Evolutionary conservation across 2,113 vertebrate genomes (phyloP), one percentile per base, ranked within the genome.

Genomic region (Neopipo cinnamomea): DNA sequence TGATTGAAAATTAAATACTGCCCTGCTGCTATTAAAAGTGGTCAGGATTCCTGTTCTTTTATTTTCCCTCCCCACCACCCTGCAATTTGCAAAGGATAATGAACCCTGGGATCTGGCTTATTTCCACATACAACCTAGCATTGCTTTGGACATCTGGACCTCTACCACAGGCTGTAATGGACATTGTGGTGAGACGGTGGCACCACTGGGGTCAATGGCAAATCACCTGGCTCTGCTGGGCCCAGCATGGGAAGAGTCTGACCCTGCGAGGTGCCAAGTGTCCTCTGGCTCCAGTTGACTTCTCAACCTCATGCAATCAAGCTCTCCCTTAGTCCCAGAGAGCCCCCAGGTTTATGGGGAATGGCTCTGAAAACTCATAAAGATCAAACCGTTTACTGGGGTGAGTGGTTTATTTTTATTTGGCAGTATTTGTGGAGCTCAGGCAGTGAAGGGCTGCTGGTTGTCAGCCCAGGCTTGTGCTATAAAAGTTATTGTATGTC

Each of bases 1-100:
- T 91, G 97, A 97, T 96, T 97, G 97, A 97, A 97, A 98, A 97
- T 97, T 96, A 96, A 97, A 97, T 95, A 97, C 87, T 89, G 78
- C 90, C 85, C 88, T 83, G 28, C 61, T 28, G 25, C 90, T 93
- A 47, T 84, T 94, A 66, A 90, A 84, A 74, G 35, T 83, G 94
- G 96, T 92, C 95, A 93, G 85, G 78, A 75, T 83, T 96, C 86
- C 88, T 5, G 0, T 74, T 71, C 65, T 70, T 71, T 42, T 52
- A 37, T 37, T 59, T 19, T 6, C 79, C 65, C 70, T 80, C 52
- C 15, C 31, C 3, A 1, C 47, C 55, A 61, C 49, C 41, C 44
- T 84, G 28, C 27, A 46, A 58, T 96, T 96, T 93, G 53, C 74
- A 80, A 89, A 81, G 63, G 42, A 79, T 85, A 85, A 88, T 44